Conservation (phyloP, 2,113 vertebrate species). For the Platysternon megacephalum region DNA sequence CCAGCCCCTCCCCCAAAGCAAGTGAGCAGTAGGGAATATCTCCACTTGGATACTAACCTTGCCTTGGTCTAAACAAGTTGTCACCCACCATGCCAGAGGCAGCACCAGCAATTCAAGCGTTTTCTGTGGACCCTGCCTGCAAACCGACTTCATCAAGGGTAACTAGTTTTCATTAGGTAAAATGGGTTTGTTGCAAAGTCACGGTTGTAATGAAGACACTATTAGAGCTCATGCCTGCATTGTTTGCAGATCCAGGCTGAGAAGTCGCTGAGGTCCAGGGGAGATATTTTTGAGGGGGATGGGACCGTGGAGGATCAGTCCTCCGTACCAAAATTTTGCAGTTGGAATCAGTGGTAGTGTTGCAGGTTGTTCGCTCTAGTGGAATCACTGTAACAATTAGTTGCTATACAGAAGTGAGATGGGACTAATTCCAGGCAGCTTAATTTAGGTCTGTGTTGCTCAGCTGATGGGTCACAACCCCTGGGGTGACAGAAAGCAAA, state of each 20-base stretch:
- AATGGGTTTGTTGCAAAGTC: background rate
- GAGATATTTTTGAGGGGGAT: background rate
- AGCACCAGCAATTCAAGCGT: background rate
- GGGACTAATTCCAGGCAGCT: background rate
- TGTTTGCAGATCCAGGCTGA: background rate
- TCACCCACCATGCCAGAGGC: too few relatives aligned
- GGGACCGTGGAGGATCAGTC: too few relatives aligned
- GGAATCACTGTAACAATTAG: background rate
- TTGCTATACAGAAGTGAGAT: background rate
- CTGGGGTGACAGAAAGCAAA: background rate
- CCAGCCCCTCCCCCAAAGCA: background rate
- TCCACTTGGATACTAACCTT: background rate
- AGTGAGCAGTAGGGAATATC: background rate
- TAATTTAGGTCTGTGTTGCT: background rate
- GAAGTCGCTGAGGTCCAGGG: background rate
- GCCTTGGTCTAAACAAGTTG: background rate
- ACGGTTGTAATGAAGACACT: background rate
- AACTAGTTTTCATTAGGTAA: background rate
- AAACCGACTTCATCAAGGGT: background rate
- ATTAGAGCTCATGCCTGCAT: too few relatives aligned
- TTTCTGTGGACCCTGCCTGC: background rate
- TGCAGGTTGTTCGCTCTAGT: background rate
- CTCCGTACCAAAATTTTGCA: fast-evolving
- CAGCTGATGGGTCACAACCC: background rate
- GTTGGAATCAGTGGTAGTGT: background rate